A percentile compares a stretch with the other conserved stretches of the same genome.
Evolutionary conservation across 2,888 invertebrate species (phyloP).

Genomic region (Dryadula phaetusa): DNA sequence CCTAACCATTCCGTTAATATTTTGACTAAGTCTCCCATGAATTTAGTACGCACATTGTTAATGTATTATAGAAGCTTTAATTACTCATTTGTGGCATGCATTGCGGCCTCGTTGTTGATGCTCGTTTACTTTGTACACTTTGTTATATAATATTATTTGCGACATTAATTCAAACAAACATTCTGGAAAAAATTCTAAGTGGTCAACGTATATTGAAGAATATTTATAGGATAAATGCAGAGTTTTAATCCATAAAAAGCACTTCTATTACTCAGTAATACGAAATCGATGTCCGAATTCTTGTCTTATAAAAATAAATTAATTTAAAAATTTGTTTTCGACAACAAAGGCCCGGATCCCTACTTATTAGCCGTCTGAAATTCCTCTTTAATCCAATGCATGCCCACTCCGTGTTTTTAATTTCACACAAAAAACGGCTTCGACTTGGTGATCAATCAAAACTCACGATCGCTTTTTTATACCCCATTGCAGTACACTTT

Average conservation of each 20-base stretch:
- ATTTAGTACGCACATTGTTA: conserved; percentile 79
- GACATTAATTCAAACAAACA: not conserved
- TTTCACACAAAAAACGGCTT: conserved; percentile 80
- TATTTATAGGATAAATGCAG: conserved; percentile 24
- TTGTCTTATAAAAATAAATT: conserved; percentile 66
- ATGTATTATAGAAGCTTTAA: conserved; percentile 81
- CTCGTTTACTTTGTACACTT: conserved; percentile 56
- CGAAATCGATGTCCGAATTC: conserved; percentile 62
- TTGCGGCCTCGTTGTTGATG: conserved; percentile 65
- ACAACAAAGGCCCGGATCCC: conserved; percentile 66
- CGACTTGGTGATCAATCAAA: conserved; percentile 83
- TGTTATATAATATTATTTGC: conserved; percentile 12
- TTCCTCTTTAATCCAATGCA: conserved; percentile 81
- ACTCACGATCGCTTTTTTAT: conserved; percentile 74
- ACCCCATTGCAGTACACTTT: conserved; percentile 78
- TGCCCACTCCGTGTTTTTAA: conserved; percentile 80
- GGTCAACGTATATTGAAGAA: conserved; percentile 13
- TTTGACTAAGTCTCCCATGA: conserved; percentile 73
- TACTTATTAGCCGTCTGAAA: conserved; percentile 71
- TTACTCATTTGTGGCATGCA: conserved; percentile 76
- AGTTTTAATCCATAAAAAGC: conserved; percentile 46
- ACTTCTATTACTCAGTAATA: conserved; percentile 61
- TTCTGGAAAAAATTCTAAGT: conserved; percentile 4
- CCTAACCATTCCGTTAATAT: conserved; percentile 68
- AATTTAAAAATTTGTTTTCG: conserved; percentile 68